These are phyloP conservation scores for Molanna angustata DNA, from an alignment of 2,888 invertebrate species.

Conservation along the genomic window DNA sequence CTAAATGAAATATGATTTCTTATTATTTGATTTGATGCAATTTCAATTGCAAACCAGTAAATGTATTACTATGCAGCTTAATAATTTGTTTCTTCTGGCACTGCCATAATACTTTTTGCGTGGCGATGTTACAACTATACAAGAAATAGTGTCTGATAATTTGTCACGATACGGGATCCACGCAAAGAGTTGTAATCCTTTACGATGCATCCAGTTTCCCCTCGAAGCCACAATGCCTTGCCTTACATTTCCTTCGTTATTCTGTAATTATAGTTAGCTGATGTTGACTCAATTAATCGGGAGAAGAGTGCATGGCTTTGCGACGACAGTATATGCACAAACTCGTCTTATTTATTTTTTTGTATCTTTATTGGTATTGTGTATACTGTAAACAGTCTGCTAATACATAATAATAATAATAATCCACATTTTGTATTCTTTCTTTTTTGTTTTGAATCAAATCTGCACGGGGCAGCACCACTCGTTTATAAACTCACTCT, in stretches of 20 bases:
- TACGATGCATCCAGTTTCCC: constrained; percentile 29
- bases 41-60: constrained; percentile 12
- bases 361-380: constrained; percentile 23
- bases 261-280: constrained; percentile 9
- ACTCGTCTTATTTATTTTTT: constrained; percentile 20
- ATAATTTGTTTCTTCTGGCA: constrained; percentile 53
- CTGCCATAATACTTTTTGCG: constrained; percentile 47
- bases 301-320: constrained; percentile 31
- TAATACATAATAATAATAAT: not conserved
- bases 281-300: constrained; percentile 12
- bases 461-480: constrained; percentile 27
- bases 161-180: constrained; percentile 13
- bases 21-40: constrained; percentile 14
- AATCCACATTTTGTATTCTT: not conserved
- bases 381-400: constrained; percentile 19
- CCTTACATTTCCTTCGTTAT: constrained; percentile 25
- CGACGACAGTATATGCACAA: constrained; percentile 28
- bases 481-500: too few species aligned
- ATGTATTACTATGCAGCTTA: constrained; percentile 22
- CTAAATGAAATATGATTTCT: constrained; percentile 10
- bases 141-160: not conserved
- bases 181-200: constrained; percentile 28
- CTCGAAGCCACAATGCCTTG: constrained; percentile 13
- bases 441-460: constrained; percentile 4
- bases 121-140: constrained; percentile 32